Conservation (phyloP, 2,888 invertebrate species). For the Anthrax anthrax region DNA sequence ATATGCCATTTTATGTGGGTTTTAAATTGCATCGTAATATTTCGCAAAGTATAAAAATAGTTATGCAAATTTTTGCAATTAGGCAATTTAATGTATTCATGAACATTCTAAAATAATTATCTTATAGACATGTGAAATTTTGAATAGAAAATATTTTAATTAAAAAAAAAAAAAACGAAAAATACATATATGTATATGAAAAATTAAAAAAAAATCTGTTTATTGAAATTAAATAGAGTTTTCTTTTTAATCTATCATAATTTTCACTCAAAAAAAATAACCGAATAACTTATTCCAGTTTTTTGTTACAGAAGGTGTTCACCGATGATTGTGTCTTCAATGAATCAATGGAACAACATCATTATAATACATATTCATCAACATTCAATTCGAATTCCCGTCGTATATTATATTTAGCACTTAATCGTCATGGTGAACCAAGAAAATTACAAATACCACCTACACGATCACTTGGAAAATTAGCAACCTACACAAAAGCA, state of each 20-base stretch:
- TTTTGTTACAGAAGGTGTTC: constrained; percentile 67
- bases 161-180: too few species aligned
- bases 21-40: too few species aligned
- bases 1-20: too few species aligned
- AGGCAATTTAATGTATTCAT: too few species aligned
- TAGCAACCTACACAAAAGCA: constrained; percentile 60
- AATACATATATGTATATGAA: too few species aligned
- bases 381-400: constrained; percentile 54
- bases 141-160: too few species aligned
- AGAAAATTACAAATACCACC: constrained; percentile 57
- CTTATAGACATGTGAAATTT: too few species aligned
- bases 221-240: too few species aligned
- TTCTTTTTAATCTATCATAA: neutral
- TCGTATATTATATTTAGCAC: constrained; percentile 60
- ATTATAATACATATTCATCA: constrained; percentile 75
- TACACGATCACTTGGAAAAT: constrained; percentile 51
- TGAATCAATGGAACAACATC: constrained; percentile 70
- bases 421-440: constrained; percentile 58
- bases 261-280: neutral
- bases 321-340: constrained; percentile 75
- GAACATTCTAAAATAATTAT: too few species aligned
- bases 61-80: too few species aligned
- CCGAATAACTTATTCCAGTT: constrained; percentile 15
- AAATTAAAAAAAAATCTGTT: too few species aligned
- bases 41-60: too few species aligned